Conservation (phyloP, 2,797 vertebrate species). For the Periophthalmus magnuspinnatus region DNA sequence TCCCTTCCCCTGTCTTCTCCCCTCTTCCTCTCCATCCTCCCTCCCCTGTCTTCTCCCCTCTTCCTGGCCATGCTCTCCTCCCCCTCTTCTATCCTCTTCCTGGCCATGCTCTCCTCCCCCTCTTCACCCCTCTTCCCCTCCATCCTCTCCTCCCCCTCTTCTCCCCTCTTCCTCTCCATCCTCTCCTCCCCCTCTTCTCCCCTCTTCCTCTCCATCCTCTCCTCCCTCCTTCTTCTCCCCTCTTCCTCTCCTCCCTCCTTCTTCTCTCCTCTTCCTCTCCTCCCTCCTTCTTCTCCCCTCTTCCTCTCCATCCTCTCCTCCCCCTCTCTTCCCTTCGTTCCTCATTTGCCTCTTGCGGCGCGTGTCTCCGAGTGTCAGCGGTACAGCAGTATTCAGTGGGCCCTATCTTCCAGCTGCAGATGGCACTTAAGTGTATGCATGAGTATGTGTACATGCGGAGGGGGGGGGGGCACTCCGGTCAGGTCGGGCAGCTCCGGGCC, state of each 20-base stretch:
- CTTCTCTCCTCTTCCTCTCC: too few species aligned
- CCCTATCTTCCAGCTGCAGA: conserved; percentile 75
- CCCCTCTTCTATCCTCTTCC: too few species aligned
- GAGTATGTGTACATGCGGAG: not conserved
- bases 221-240: too few species aligned
- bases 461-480: too few species aligned
- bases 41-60: too few species aligned
- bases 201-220: too few species aligned
- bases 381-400: conserved; percentile 68
- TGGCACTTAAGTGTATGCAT: conserved; percentile 64
- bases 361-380: conserved; percentile 62
- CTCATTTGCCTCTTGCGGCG: conserved; percentile 30
- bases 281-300: not conserved
- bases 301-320: conserved; percentile 10
- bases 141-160: not conserved
- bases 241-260: too few species aligned
- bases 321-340: conserved; percentile 8
- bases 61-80: too few species aligned
- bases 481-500: conserved; percentile 69
- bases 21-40: too few species aligned
- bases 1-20: too few species aligned
- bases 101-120: too few species aligned
- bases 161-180: not conserved
- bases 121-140: not conserved
- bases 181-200: conserved; percentile 7